Conservation (phyloP, 1,140 invertebrate species). For the Rhopalosiphum padi region DNA sequence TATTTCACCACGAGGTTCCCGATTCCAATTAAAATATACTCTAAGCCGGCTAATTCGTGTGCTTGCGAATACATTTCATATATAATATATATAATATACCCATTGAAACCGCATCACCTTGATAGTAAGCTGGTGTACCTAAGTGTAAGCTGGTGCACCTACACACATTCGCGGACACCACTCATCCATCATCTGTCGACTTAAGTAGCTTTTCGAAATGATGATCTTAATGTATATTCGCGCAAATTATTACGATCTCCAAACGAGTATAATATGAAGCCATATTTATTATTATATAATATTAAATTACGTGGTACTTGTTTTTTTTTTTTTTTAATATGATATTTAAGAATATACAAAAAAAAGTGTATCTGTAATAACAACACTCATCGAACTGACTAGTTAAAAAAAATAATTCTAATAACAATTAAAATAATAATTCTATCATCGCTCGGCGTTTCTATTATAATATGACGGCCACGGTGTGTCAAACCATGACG, state of each 20-base stretch:
- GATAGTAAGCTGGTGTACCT: not conserved
- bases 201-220: not conserved
- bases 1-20: not conserved
- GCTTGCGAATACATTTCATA: not conserved
- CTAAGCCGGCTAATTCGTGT: not conserved
- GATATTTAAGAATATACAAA: not conserved
- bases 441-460: not conserved
- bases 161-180: not conserved
- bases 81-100: not conserved
- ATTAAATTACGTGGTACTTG: not conserved
- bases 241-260: not conserved
- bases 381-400: not conserved
- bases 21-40: constrained; percentile 35
- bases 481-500: constrained; percentile 34
- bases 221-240: not conserved
- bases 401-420: not conserved
- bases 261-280: not conserved
- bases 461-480: not conserved
- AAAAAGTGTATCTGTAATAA: not conserved
- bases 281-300: not conserved
- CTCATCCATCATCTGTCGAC: not conserved
- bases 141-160: no score
- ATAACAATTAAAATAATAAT: constrained; percentile 39
- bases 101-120: not conserved
- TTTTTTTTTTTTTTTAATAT: not conserved